Evolutionary conservation across 1,140 invertebrate species (phyloP).

Genomic region (Papilio polyxenes): DNA sequence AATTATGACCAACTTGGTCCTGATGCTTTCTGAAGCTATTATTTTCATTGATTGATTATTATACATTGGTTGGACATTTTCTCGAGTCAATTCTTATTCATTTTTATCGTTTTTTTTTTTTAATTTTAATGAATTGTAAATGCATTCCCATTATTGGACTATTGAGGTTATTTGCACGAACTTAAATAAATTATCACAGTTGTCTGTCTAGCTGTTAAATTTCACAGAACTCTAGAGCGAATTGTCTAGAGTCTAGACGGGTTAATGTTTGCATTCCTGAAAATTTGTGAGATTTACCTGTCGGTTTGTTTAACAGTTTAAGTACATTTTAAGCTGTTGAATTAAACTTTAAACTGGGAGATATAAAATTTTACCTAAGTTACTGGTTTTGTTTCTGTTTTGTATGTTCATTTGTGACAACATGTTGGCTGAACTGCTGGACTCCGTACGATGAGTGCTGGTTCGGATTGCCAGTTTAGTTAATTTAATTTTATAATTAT

Average conservation of each 20-base stretch:
- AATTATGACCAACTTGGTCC: no score
- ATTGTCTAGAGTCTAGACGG: slow-evolving; percentile 10
- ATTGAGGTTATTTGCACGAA: slow-evolving; percentile 1
- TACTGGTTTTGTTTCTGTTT: neutral
- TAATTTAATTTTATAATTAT: no score
- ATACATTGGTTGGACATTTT: no score
- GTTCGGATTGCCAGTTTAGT: no score
- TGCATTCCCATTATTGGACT: neutral
- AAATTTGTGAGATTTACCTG: slow-evolving; percentile 5
- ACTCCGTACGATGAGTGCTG: no score
- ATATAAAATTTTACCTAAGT: neutral
- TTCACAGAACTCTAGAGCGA: neutral
- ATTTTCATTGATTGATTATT: no score
- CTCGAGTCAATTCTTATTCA: no score
- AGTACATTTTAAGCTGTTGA: neutral
- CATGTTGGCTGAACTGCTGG: no score
- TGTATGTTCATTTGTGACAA: neutral
- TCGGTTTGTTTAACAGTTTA: neutral
- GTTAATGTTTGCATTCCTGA: neutral
- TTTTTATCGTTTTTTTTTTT: neutral
- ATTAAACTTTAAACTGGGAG: neutral
- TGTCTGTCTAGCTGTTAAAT: neutral
- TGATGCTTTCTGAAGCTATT: no score
- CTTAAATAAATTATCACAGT: neutral
- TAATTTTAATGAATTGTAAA: neutral